phyloP scores from a whole-genome alignment of 2,888 invertebrate species.

The Tineola bisselliella region DNA sequence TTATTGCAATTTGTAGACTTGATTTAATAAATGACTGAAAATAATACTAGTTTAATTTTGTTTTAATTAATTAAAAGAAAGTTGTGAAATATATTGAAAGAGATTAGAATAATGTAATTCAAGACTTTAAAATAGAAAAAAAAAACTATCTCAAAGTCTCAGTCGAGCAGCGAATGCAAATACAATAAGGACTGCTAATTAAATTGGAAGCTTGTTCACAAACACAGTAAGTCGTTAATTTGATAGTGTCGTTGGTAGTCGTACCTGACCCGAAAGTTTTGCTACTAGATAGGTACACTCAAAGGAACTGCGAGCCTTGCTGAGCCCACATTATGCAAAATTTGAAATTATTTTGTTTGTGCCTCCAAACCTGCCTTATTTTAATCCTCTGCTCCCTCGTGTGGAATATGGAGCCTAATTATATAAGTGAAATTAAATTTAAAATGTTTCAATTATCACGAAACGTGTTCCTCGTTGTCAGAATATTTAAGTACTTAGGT shows the following conservation, averaged over 20 bases:
- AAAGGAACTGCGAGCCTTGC: constrained; percentile 4
- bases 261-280: constrained; percentile 44
- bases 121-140: background rate
- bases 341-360: constrained; percentile 12
- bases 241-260: constrained; percentile 38
- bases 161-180: constrained; percentile 2
- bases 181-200: constrained; percentile 29
- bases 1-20: no score
- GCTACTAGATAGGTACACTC: constrained; percentile 16
- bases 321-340: constrained; percentile 12
- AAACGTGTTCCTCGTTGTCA: background rate
- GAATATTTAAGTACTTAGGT: background rate
- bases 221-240: constrained; percentile 42
- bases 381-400: background rate
- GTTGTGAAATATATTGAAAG: no score
- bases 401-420: background rate
- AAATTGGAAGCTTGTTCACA: constrained; percentile 38
- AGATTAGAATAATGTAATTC: no score
- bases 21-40: no score
- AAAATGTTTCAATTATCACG: background rate
- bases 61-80: no score
- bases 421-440: constrained; percentile 8
- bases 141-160: background rate
- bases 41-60: no score
- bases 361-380: constrained; percentile 3